Evolutionary conservation across 2,888 invertebrate genomes (phyloP).

Genomic region (Criorhina ranunculi): DNA sequence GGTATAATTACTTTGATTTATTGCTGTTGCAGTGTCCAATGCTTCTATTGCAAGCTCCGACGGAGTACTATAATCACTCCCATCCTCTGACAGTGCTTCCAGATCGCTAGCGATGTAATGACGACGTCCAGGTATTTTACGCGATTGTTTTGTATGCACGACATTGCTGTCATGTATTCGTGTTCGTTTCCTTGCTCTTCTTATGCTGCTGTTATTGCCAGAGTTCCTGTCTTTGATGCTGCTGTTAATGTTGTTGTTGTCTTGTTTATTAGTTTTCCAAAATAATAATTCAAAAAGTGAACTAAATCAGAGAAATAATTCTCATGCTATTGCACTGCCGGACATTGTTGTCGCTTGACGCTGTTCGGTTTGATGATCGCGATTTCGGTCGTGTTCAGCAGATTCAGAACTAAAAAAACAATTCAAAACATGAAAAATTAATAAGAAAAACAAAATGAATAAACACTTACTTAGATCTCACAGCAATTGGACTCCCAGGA

Average conservation of each 20-base stretch:
- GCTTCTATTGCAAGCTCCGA: conserved; percentile 33
- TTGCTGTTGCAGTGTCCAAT: conserved; percentile 5
- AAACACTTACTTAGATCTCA: conserved; percentile 84
- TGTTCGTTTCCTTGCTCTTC: conserved; percentile 51
- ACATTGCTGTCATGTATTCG: conserved; percentile 67
- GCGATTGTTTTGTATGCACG: conserved; percentile 49
- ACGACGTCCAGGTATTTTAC: conserved; percentile 52
- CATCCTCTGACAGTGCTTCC: conserved; percentile 63
- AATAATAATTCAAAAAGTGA: conserved; percentile 81
- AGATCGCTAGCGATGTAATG: conserved; percentile 56
- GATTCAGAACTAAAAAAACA: conserved; percentile 82
- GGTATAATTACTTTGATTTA: conserved; percentile 61
- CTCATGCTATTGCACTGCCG: conserved; percentile 85
- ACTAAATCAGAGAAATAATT: conserved; percentile 86
- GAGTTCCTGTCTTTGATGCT: conserved; percentile 18
- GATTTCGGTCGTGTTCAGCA: conserved; percentile 84
- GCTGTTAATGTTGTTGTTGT: conserved; percentile 52
- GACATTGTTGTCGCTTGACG: conserved; percentile 85
- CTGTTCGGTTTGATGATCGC: conserved; percentile 83
- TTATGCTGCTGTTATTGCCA: conserved; percentile 10
- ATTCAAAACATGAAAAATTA: conserved; percentile 59
- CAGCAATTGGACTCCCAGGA: conserved; percentile 84
- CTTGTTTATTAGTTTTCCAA: conserved; percentile 77
- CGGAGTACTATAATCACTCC: conserved; percentile 58
- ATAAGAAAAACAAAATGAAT: conserved; percentile 29